These are phyloP conservation scores for Uloborus plumipes DNA, from an alignment of 2,888 invertebrate genomes.

Conservation along the genomic window DNA sequence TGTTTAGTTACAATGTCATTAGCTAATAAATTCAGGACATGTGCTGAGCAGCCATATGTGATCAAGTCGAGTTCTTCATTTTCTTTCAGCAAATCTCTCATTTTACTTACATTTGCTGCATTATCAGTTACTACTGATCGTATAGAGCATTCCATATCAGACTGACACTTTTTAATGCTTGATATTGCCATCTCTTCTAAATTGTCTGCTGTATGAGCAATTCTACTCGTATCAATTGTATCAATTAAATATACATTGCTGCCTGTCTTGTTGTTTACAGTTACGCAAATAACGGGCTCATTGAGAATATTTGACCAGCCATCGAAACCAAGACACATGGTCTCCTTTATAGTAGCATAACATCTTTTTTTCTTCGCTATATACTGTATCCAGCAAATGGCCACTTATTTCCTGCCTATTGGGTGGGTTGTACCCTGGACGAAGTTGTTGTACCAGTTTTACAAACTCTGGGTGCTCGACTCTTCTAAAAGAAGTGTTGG, in stretches of 20 bases:
- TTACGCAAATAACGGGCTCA: background rate
- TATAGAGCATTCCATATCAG: slow-evolving; percentile 4
- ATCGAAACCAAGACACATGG: background rate
- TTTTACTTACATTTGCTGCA: background rate
- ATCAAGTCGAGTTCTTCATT: background rate
- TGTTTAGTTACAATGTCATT: background rate
- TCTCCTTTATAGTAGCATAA: background rate
- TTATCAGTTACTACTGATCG: background rate
- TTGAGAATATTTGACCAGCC: slow-evolving; percentile 20
- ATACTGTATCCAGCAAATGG: background rate
- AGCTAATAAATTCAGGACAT: background rate
- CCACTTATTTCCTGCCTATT: background rate
- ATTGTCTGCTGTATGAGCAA: slow-evolving; percentile 3
- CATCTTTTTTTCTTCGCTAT: background rate
- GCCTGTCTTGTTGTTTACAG: background rate
- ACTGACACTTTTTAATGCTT: background rate
- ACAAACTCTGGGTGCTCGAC: background rate
- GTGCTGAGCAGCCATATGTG: slow-evolving; percentile 6
- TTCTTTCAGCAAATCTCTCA: background rate
- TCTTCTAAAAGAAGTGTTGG: background rate
- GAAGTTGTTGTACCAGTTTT: background rate
- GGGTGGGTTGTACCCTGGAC: background rate
- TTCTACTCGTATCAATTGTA: slow-evolving; percentile 2
- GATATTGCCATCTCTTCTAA: background rate
- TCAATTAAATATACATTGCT: background rate